Conservation (phyloP, 1,140 invertebrate species). For the Polypedilum vanderplanki region DNA sequence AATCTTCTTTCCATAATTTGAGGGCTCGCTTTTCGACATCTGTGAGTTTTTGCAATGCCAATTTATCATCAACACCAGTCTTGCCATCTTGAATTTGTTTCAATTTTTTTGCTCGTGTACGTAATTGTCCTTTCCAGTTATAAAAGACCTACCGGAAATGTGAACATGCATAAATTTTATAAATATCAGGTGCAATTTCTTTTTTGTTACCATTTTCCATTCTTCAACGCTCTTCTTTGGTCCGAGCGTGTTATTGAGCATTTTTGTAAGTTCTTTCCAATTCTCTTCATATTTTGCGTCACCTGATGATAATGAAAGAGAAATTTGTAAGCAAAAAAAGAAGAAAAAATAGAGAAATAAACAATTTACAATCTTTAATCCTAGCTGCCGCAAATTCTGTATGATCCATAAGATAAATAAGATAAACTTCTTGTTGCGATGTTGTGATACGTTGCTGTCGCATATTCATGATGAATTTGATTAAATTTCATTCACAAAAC, state of each 20-base stretch:
- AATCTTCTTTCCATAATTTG: constrained; percentile 26
- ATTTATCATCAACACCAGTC: constrained; percentile 19
- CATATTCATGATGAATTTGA: constrained; percentile 13
- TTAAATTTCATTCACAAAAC: not conserved
- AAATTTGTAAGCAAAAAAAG: not conserved
- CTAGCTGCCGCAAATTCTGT: constrained; percentile 16
- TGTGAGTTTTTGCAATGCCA: constrained; percentile 14
- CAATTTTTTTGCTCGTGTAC: constrained; percentile 6
- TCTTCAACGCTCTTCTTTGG: not conserved
- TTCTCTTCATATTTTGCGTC: constrained; percentile 21
- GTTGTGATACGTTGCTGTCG: constrained; percentile 3
- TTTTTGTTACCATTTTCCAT: constrained; percentile 3
- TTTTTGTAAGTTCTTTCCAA: not conserved
- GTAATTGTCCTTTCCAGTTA: constrained; percentile 18
- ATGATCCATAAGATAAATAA: constrained; percentile 21
- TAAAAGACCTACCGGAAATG: not conserved
- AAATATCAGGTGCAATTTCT: not conserved
- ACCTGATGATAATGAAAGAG: constrained; percentile 15
- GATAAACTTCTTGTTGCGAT: constrained; percentile 17
- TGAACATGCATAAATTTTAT: not conserved
- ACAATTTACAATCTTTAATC: constrained; percentile 18
- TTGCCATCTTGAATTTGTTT: constrained; percentile 22
- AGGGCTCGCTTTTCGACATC: constrained; percentile 22
- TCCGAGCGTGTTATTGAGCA: not conserved
- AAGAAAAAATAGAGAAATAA: not conserved